phyloP scores from a whole-genome alignment of 2,888 invertebrate genomes.

The Tenthredo mesomela region DNA sequence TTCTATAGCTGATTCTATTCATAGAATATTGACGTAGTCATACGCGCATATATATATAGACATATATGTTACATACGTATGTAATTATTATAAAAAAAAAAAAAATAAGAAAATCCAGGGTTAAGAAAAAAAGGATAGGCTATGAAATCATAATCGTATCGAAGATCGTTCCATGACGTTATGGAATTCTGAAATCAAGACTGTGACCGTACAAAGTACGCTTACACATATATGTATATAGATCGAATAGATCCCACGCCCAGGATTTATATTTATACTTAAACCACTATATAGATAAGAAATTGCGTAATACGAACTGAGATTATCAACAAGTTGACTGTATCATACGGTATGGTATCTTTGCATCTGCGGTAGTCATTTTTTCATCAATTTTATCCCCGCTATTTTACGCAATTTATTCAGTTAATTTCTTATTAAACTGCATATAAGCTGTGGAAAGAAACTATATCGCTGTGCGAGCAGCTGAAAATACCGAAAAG shows the following conservation, averaged over 20 bases:
- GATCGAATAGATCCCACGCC: not conserved
- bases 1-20: not conserved
- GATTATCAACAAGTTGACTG: not conserved
- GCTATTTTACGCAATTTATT: not conserved
- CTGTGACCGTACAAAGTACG: not conserved
- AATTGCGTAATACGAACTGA: not conserved
- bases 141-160: not conserved
- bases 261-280: not conserved
- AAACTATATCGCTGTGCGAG: no score
- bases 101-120: not conserved
- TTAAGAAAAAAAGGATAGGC: not conserved
- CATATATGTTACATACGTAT: not conserved
- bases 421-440: not conserved
- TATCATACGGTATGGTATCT: not conserved
- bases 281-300: not conserved
- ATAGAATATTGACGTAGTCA: not conserved
- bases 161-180: not conserved
- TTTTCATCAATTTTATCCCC: not conserved
- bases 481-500: not conserved
- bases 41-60: not conserved
- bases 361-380: not conserved
- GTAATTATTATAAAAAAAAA: not conserved
- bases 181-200: not conserved
- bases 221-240: no score
- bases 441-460: not conserved